Base-by-base conservation (phyloP, 2,888 invertebrate species). In the Epirrhoe tristata region DNA sequence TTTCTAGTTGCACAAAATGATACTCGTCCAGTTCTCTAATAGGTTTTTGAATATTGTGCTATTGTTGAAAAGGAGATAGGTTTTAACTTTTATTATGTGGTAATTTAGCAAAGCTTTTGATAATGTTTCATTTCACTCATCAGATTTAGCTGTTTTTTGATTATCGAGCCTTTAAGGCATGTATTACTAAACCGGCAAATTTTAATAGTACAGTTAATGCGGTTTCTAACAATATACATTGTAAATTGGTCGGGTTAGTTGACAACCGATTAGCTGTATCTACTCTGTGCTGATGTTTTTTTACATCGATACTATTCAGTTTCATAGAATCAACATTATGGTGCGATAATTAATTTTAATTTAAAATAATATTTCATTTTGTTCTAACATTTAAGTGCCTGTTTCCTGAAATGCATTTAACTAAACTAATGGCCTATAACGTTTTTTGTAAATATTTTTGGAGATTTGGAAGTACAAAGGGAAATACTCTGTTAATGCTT, bases 361-460 rank as follows among this genome's bases (percentile, higher is more conserved):
- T 74, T 74, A 72, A 69, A 54, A 69, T 63, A 71, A 64, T 72
- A 36, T 57, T 55, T 76, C 36, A 66, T 70, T 72, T 68, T 58
- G 63, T 73, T 72, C 55, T 66, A 76, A 74, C 69, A 68, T 73
- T 58, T 74, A 74, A 72, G 73, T 71, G 70, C 70, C 69, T 70
- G 46, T 68, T 64, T 68, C 75, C 74, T 76, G 74, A 69, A 67
- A 71, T 77, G 90, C 91, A 91, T 91, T 91, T 91, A 91, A 90
- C 87, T 85, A 82, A 74, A 81, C 84, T 87, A 81, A 88, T 78
- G 88, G 90, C 89, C 90, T 91, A 88, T 80, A 77, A 83, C 74
- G 71, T 76, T 78, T 78, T 16, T 77, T 88, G 87, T 87, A 86
- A 84, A 88, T 87, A 85, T 82, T 80, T 79, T 82, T 68, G 74